These are phyloP conservation scores for Brachystomella parvula DNA, from an alignment of 1,140 invertebrate species.

Conservation along the genomic window DNA sequence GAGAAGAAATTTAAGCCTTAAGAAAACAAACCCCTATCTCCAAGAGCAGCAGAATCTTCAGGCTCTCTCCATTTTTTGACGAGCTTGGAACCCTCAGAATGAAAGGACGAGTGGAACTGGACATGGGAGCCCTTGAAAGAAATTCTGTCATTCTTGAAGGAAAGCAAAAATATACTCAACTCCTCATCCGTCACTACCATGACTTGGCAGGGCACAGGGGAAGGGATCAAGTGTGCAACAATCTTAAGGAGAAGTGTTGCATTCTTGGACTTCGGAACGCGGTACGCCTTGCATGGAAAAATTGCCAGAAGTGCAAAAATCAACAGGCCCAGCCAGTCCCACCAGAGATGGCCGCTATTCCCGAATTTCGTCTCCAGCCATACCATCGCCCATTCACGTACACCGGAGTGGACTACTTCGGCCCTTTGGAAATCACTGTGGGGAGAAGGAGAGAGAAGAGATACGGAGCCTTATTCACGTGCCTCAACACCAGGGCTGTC, in stretches of 20 bases:
- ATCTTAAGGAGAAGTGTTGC: background rate
- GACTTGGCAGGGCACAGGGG: background rate
- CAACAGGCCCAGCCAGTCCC: background rate
- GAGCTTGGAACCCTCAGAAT: background rate
- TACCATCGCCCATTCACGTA: constrained; percentile 14
- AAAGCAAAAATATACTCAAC: background rate
- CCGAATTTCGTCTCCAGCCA: background rate
- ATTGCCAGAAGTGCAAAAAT: constrained; percentile 7
- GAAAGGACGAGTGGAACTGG: background rate
- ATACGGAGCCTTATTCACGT: constrained; percentile 37
- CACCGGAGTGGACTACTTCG: constrained; percentile 34
- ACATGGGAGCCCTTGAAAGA: background rate
- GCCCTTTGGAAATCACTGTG: constrained; percentile 27
- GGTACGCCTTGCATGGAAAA: background rate
- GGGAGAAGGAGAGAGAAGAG: constrained; percentile 25
- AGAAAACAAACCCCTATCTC: constrained; percentile 4
- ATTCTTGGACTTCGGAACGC: background rate
- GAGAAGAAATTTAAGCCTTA: background rate
- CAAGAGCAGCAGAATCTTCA: background rate
- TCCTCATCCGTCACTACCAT: constrained; percentile 7
- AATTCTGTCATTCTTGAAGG: background rate
- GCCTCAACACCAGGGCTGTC: constrained; percentile 34
- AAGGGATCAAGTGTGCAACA: background rate
- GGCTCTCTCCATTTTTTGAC: constrained; percentile 5
- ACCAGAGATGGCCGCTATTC: background rate